Evolutionary conservation across 2,888 invertebrate species (phyloP).

Genomic region (Pristionchus fissidentatus): DNA sequence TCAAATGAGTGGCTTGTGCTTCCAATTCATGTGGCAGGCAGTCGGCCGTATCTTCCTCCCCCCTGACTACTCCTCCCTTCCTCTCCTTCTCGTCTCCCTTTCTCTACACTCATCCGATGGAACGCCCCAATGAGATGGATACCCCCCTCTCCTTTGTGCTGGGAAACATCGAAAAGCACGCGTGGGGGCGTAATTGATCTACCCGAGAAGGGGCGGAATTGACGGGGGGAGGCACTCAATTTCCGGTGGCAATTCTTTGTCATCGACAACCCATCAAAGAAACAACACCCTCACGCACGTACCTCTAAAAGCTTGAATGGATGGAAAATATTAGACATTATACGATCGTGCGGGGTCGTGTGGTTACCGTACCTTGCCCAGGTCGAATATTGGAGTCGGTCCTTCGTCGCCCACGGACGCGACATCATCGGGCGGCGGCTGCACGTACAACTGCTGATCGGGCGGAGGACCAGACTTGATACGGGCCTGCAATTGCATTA

Average conservation of each 20-base stretch:
- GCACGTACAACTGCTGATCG: conserved; percentile 14
- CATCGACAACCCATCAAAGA: no score
- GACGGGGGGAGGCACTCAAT: no score
- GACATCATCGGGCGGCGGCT: conserved; percentile 1
- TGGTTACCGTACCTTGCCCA: conserved; percentile 37
- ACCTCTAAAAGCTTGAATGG: neutral
- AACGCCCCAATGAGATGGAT: no score
- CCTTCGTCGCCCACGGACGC: neutral
- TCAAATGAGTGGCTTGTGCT: no score
- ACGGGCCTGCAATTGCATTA: conserved; percentile 58
- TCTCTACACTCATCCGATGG: no score
- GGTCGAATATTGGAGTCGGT: neutral
- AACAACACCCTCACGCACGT: neutral
- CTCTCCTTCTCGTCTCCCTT: no score
- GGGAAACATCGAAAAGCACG: no score
- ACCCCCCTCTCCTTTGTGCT: no score
- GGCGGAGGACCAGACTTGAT: conserved; percentile 73
- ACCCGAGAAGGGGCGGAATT: no score
- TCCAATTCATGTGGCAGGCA: neutral
- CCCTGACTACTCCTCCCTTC: neutral
- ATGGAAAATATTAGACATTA: no score
- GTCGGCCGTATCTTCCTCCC: neutral
- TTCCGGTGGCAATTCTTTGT: no score
- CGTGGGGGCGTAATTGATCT: no score
- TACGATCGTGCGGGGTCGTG: neutral